Evolutionary conservation across 2,888 invertebrate species (phyloP), one percentile per base, ranked within the genome.

Genomic region (Timandra comae): DNA sequence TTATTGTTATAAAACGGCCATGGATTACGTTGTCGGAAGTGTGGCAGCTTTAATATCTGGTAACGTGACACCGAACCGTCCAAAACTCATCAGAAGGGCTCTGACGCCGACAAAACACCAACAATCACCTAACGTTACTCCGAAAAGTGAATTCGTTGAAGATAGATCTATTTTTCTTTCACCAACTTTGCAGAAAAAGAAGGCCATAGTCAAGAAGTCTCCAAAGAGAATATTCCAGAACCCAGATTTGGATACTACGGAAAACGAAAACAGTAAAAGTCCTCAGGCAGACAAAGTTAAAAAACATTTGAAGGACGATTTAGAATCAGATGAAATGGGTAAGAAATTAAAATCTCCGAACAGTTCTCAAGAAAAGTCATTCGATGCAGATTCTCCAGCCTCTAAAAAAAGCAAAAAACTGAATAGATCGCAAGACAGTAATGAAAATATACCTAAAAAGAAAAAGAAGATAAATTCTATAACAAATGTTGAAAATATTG

Each of bases 11-110:
- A 30, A 16, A 36, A 27, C 34, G 35, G 49, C 43, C 22, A 86
- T 86, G 86, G 86, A 86, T 67, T 87, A 87, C 62, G 76, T 86
- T 16, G 67, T 89, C 22, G 89, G 89, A 35, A 87, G 88, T 59
- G 74, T 89, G 35, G 88, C 89, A 37, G 89, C 88, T 41, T 63
- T 89, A 47, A 80, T 89, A 57, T 81, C 88, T 9, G 89, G 89
- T 27, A 80, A 84, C 40, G 85, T 85, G 21, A 87, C 88, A 1
- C 86, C 87, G 4, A 88, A 85, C 46, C 78, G 89, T 12, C 82
- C 84, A 1, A 87, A 79, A 60, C 60, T 85, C 6, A 30, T 66
- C 1, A 72, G 70, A 43, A 72, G 66, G 48, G 80, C 85, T 0
- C 34, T 77, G 36, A 86, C 86, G 27, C 86, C 86, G 1, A 76